These are phyloP conservation scores for Pontoporia blainvillei DNA, from an alignment of 2,113 vertebrate genomes.

Conservation along the genomic window DNA sequence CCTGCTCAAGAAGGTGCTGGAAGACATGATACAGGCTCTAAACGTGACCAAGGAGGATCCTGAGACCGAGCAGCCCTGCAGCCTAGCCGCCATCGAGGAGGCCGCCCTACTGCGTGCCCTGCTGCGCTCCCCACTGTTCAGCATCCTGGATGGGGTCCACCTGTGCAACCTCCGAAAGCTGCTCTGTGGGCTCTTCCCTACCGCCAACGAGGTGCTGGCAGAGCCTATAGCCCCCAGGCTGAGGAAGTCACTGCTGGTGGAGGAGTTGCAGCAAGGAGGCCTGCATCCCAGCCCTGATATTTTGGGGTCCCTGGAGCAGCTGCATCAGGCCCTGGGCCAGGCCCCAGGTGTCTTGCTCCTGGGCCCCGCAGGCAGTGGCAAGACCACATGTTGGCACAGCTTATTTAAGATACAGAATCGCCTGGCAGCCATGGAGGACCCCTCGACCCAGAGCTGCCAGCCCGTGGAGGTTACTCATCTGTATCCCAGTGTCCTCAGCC, in stretches of 20 bases:
- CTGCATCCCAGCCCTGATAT: constrained; percentile 72
- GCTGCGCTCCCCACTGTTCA: constrained; percentile 70
- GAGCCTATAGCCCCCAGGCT: constrained; percentile 61
- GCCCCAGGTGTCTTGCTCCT: constrained; percentile 82
- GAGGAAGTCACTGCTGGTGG: constrained; percentile 66
- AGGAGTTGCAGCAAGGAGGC: constrained; percentile 76
- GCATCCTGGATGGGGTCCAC: constrained; percentile 47
- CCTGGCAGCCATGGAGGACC: constrained; percentile 65
- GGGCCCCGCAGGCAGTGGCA: constrained; percentile 88
- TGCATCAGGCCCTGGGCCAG: constrained; percentile 81
- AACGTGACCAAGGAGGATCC: neutral
- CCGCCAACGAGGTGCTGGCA: constrained; percentile 47
- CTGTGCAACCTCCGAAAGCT: constrained; percentile 73
- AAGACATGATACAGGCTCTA: constrained; percentile 56
- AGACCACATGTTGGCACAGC: constrained; percentile 83
- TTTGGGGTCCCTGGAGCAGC: constrained; percentile 72
- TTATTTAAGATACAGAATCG: constrained; percentile 81
- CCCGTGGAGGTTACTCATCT: constrained; percentile 79
- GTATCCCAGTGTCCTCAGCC: constrained; percentile 85
- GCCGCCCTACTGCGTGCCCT: constrained; percentile 82
- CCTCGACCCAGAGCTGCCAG: constrained; percentile 42
- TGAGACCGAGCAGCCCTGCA: neutral
- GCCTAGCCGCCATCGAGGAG: constrained; percentile 78
- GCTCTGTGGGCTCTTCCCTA: constrained; percentile 82
- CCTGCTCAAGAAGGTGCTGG: constrained; percentile 80